Conservation (phyloP, 2,888 invertebrate species). For the Sceliomorpha sp. region DNA sequence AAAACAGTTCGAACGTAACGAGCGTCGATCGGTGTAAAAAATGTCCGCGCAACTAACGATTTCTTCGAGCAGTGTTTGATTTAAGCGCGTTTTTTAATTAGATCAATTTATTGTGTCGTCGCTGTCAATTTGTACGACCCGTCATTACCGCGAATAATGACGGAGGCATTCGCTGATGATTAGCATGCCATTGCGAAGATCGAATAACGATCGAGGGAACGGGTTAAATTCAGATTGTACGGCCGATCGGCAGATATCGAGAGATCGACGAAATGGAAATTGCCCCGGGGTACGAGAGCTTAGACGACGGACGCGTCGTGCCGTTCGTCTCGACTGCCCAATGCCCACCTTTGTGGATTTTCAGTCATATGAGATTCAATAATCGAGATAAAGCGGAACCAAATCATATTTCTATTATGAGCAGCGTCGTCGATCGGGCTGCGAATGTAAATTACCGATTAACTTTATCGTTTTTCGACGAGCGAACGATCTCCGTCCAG, state of each 20-base stretch:
- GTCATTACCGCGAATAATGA: constrained; percentile 63
- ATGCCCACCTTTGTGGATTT: constrained; percentile 9
- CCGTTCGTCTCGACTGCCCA: constrained; percentile 11
- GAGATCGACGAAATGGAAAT: constrained; percentile 41
- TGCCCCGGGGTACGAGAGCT: constrained; percentile 3
- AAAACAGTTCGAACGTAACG: no score
- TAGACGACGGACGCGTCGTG: constrained; percentile 2
- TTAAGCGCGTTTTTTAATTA: constrained; percentile 3
- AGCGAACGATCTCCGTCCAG: background rate
- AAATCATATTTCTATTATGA: constrained; percentile 65
- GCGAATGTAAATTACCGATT: constrained; percentile 12
- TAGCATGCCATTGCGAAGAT: constrained; percentile 46
- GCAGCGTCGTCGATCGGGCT: constrained; percentile 29
- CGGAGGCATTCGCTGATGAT: constrained; percentile 37
- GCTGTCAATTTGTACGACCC: constrained; percentile 57
- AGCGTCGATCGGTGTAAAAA: no score
- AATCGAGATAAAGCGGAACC: constrained; percentile 64
- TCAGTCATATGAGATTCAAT: constrained; percentile 62
- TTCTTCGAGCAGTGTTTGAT: background rate
- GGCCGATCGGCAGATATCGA: constrained; percentile 15
- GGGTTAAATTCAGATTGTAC: constrained; percentile 46
- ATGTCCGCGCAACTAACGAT: background rate
- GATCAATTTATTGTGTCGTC: constrained; percentile 17
- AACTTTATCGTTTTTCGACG: background rate
- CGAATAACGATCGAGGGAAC: constrained; percentile 16